A percentile compares a stretch with the other conserved stretches of the same genome.
phyloP scores from a whole-genome alignment of 2,888 invertebrate species.

The Agrochola lychnidis region DNA sequence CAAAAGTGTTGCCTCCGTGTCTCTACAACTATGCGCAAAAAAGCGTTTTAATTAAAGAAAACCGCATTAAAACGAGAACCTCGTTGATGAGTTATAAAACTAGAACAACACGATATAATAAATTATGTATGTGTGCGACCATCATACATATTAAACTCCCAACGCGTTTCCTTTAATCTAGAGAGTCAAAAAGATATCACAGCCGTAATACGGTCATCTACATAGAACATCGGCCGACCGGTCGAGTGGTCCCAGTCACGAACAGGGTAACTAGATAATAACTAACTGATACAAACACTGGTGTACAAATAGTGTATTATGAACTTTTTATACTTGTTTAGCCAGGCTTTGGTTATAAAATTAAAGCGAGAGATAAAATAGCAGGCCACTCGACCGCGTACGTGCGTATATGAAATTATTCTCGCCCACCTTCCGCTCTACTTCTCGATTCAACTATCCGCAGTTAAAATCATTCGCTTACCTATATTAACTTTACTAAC shows the following conservation, averaged over 20 bases:
- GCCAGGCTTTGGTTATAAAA: constrained; percentile 44
- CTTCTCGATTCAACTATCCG: constrained; percentile 57
- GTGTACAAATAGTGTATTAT: constrained; percentile 48
- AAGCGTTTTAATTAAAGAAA: constrained; percentile 40
- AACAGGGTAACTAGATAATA: constrained; percentile 45
- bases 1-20: constrained; percentile 23
- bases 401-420: constrained; percentile 68
- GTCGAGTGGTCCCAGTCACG: constrained; percentile 14
- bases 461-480: constrained; percentile 43
- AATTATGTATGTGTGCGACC: constrained; percentile 25
- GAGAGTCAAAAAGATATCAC: constrained; percentile 39
- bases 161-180: constrained; percentile 28
- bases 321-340: constrained; percentile 58
- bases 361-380: constrained; percentile 69
- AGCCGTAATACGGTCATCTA: constrained; percentile 19
- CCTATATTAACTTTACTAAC: constrained; percentile 30
- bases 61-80: constrained; percentile 29
- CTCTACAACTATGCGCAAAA: constrained; percentile 11
- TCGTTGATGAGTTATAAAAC: constrained; percentile 27
- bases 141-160: constrained; percentile 16
- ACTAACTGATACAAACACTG: constrained; percentile 47
- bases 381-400: constrained; percentile 48
- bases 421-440: constrained; percentile 53
- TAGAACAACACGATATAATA: constrained; percentile 22
- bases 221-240: constrained; percentile 20